Conservation (phyloP, 2,113 vertebrate genomes). For the Rallus limicola region DNA sequence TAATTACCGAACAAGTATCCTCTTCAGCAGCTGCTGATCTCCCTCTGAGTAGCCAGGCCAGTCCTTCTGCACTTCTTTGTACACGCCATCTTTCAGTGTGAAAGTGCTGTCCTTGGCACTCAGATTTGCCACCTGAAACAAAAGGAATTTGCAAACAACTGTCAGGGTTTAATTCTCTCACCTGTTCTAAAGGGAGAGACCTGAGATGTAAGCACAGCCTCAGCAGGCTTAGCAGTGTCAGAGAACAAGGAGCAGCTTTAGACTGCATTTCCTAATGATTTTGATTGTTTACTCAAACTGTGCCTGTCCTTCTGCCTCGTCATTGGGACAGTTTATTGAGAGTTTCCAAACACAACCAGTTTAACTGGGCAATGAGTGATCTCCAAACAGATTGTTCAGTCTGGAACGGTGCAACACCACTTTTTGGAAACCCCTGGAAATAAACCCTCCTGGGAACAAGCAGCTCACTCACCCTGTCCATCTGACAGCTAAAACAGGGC, state of each 20-base stretch:
- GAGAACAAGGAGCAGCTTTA: background rate
- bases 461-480: background rate
- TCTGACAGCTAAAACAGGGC: background rate
- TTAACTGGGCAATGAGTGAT: background rate
- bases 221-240: background rate
- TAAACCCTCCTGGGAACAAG: background rate
- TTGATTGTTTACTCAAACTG: background rate
- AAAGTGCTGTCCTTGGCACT: slow-evolving; percentile 90
- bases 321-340: background rate
- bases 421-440: background rate
- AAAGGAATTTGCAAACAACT: background rate
- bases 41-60: slow-evolving; percentile 97
- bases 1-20: slow-evolving; percentile 88
- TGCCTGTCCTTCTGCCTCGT: background rate
- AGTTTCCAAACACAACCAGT: background rate
- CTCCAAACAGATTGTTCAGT: background rate
- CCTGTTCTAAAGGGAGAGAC: background rate
- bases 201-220: background rate
- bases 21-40: slow-evolving; percentile 93
- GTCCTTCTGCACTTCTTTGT: slow-evolving; percentile 93
- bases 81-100: slow-evolving; percentile 89
- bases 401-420: background rate
- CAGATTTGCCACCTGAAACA: slow-evolving; percentile 88
- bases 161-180: background rate
- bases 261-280: background rate